phyloP scores from a whole-genome alignment of 1,140 invertebrate genomes.

The Drosophila kanapiae region DNA sequence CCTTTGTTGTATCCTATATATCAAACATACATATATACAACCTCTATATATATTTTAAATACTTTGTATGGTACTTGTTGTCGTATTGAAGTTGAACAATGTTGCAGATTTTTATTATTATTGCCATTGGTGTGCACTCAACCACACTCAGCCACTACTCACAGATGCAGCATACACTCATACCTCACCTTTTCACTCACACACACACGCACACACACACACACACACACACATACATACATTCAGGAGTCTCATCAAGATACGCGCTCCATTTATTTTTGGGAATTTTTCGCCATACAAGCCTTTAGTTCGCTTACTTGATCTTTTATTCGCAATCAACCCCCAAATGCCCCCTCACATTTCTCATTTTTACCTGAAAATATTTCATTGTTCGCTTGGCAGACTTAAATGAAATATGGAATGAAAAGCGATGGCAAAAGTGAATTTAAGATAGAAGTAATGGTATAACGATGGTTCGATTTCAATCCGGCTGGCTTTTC shows the following conservation, averaged over 20 bases:
- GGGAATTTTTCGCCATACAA: constrained; percentile 32
- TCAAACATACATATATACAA: constrained; percentile 30
- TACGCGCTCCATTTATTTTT: constrained; percentile 57
- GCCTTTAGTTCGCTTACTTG: constrained; percentile 45
- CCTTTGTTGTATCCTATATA: constrained; percentile 60
- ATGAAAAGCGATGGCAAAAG: constrained; percentile 33
- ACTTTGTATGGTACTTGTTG: constrained; percentile 70
- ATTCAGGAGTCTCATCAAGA: constrained; percentile 31
- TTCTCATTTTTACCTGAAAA: constrained; percentile 42
- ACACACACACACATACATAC: constrained; percentile 24
- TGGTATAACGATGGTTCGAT: constrained; percentile 41
- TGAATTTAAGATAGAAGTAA: constrained; percentile 52
- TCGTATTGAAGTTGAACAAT: constrained; percentile 66
- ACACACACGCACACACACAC: constrained; percentile 22
- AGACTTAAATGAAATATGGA: constrained; percentile 48
- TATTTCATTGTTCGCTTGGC: constrained; percentile 49
- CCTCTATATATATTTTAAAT: constrained; percentile 53
- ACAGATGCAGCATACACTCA: constrained; percentile 24
- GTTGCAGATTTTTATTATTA: constrained; percentile 73
- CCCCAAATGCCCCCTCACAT: constrained; percentile 14
- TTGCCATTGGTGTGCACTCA: constrained; percentile 77
- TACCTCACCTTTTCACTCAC: constrained; percentile 25
- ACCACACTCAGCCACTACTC: constrained; percentile 46
- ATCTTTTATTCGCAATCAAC: constrained; percentile 38
- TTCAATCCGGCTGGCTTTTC: constrained; percentile 38